phyloP scores from a whole-genome alignment of 2,113 vertebrate genomes.

The Zeus faber region DNA sequence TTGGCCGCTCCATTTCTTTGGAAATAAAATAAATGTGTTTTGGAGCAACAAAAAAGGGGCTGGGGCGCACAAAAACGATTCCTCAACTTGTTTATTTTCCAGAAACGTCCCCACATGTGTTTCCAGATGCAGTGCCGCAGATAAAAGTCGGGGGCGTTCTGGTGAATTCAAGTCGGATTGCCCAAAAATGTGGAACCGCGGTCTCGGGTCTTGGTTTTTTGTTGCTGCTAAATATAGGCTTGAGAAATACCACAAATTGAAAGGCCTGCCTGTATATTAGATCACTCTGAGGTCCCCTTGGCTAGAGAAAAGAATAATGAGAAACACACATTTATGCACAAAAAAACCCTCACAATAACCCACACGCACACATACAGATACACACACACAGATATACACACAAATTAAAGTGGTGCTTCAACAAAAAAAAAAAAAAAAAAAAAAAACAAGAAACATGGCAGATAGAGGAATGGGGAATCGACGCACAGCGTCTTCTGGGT shows the following conservation, averaged over 20 bases:
- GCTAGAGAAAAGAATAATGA: constrained; percentile 43
- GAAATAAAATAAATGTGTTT: constrained; percentile 31
- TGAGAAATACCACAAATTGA: constrained; percentile 63
- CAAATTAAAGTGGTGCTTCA: neutral
- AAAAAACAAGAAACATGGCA: neutral
- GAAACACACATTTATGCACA: constrained; percentile 36
- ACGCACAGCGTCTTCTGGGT: constrained; percentile 12
- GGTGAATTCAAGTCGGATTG: constrained; percentile 48
- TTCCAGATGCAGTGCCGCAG: constrained; percentile 48
- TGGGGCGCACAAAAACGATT: neutral
- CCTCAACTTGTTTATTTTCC: constrained; percentile 49
- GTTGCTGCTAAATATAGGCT: constrained; percentile 68
- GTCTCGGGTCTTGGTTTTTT: constrained; percentile 62
- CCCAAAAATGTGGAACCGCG: constrained; percentile 59
- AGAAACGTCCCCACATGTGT: constrained; percentile 56
- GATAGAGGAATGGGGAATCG: neutral
- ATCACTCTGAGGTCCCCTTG: constrained; percentile 43
- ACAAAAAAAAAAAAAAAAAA: neutral
- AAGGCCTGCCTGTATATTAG: constrained; percentile 49
- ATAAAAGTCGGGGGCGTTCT: constrained; percentile 45
- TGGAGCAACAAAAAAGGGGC: neutral
- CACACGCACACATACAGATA: neutral
- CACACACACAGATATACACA: neutral
- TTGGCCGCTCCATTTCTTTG: constrained; percentile 27
- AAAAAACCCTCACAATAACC: neutral